phyloP scores from a whole-genome alignment of 2,113 vertebrate genomes.

The Illadopsis cleaveri region DNA sequence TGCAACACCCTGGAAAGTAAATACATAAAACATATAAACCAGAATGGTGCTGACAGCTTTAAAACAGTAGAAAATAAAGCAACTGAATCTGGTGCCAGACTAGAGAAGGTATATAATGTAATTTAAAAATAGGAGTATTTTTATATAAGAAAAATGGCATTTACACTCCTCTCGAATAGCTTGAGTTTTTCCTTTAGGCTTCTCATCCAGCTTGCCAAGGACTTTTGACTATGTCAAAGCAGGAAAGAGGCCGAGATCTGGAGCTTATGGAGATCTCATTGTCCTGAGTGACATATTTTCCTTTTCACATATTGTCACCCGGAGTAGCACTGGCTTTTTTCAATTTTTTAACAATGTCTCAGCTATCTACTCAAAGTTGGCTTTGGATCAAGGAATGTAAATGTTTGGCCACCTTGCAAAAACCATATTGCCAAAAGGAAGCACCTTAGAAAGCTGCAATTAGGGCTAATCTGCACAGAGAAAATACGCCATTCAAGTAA shows the following conservation, averaged over 20 bases:
- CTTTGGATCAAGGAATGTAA: not conserved
- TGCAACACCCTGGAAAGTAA: constrained; percentile 42
- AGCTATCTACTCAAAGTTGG: not conserved
- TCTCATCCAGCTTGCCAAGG: constrained; percentile 30
- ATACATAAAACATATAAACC: constrained; percentile 39
- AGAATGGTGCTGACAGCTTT: constrained; percentile 55
- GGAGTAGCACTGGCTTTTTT: constrained; percentile 9
- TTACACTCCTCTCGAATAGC: constrained; percentile 18
- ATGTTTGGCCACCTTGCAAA: not conserved
- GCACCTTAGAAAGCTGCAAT: not conserved
- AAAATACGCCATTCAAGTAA: not conserved
- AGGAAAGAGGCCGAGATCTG: not conserved
- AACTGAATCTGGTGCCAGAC: not conserved
- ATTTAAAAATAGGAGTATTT: constrained; percentile 41
- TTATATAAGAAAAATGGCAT: constrained; percentile 32
- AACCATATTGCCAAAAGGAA: not conserved
- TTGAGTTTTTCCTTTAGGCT: constrained; percentile 28
- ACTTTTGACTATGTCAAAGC: constrained; percentile 28
- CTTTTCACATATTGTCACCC: not conserved
- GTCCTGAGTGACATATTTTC: not conserved
- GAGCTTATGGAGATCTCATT: constrained; percentile 18
- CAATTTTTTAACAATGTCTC: constrained; percentile 23
- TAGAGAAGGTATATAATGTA: constrained; percentile 2
- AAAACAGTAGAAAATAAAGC: constrained; percentile 43
- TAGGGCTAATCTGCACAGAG: not conserved